Evolutionary conservation across 1,140 invertebrate species (phyloP), one percentile per base, ranked within the genome.

Genomic region (Macrobrachium rosenbergii): DNA sequence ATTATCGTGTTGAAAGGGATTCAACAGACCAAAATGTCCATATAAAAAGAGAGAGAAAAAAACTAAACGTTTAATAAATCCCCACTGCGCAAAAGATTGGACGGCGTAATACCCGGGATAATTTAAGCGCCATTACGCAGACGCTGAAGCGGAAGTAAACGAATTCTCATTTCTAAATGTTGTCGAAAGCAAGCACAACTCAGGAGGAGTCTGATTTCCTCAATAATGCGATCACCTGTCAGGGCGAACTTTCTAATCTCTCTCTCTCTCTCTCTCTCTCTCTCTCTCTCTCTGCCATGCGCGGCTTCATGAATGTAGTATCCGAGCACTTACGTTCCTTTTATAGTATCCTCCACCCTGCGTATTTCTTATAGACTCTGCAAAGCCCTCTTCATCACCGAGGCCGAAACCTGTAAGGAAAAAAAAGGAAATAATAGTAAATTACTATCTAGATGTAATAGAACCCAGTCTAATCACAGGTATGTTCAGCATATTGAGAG

Each of bases 321-420:
- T 52, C 7, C 28, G 12, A 52, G 7, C 6, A 52, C 52, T 52
- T 52, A 52, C 52, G 6, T 52, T 52, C 12, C 52, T 52, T 12
- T 52, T 52, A 12, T 83, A 58, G 45, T 80, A 37, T 52, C 60
- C 63, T 37, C 60, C 16, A 19, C 81, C 81, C 21, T 86, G 81
- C n/a, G 88, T 87, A 64, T 89, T 89, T 59, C 59, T 62, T 2
- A 89, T 87, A 59, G 83, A 87, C 19, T 87, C 60, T 0, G 88
- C 81, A 75, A 89, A 89, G 11, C 88, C 88, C 19, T 83, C 43
- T 64, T 89, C 88, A 67, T 89, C 72, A 5, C 88, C 88, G 10
- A 89, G 45, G 7, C 84, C 88, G 21, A 89, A 80, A 6, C 83
- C 88, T 89, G 80, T 8, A 14, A n/a, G 12, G 37, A 17, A 17